Evolutionary conservation across 2,797 vertebrate species (phyloP).

Genomic region (Spatula versicolor): DNA sequence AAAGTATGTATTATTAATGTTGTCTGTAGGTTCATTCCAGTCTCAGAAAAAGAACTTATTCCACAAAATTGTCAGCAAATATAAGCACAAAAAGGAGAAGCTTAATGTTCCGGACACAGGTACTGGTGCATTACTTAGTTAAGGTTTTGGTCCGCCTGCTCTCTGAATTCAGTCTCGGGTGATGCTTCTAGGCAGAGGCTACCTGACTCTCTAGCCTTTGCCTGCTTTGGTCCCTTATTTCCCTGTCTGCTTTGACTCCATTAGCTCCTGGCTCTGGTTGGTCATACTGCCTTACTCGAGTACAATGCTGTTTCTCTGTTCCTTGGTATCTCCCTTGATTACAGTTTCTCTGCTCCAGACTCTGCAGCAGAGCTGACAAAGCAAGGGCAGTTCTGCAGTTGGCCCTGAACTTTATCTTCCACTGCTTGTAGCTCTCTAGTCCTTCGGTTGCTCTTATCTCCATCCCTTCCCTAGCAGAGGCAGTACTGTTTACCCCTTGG

Average conservation of each 20-base stretch:
- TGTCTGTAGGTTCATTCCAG: slow-evolving; percentile 92
- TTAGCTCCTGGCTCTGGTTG: not conserved
- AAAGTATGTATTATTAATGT: slow-evolving; percentile 79
- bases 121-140: slow-evolving; percentile 75
- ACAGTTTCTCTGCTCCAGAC: not conserved
- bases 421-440: not conserved
- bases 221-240: not conserved
- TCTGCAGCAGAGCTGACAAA: not conserved
- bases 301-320: not conserved
- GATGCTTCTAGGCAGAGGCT: not conserved
- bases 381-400: not conserved
- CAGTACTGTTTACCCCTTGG: not conserved
- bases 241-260: slow-evolving; percentile 40
- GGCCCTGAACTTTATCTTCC: not conserved
- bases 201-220: not conserved
- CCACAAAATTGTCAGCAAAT: slow-evolving; percentile 98
- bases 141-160: slow-evolving; percentile 56
- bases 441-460: not conserved
- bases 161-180: not conserved
- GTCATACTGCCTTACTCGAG: not conserved
- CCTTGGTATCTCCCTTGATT: not conserved
- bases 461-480: not conserved
- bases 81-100: slow-evolving; percentile 95
- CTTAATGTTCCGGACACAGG: slow-evolving; percentile 90
- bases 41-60: slow-evolving; percentile 96